Conservation (phyloP, 2,888 invertebrate species). For the Metacarcinus magister region DNA sequence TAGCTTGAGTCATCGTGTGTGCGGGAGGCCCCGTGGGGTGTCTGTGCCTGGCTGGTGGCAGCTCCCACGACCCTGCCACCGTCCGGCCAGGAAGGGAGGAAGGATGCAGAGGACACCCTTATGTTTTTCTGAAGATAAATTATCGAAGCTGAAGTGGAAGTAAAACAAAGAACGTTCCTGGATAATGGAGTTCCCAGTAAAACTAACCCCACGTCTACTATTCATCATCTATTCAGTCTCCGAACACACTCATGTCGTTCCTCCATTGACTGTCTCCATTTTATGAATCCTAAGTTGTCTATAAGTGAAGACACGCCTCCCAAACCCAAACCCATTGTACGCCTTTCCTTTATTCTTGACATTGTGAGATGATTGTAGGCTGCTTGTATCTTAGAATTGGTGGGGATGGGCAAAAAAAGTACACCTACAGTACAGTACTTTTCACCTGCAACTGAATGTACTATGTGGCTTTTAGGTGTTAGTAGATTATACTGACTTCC, state of each 20-base stretch:
- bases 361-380: neutral
- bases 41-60: neutral
- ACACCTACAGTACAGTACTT: neutral
- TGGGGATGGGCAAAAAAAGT: neutral
- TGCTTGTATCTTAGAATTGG: neutral
- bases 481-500: neutral
- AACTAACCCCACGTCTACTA: neutral
- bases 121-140: neutral
- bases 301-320: conserved; percentile 13
- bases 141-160: neutral
- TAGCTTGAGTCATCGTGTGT: conserved; percentile 15
- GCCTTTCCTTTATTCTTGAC: neutral
- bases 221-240: neutral
- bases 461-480: neutral
- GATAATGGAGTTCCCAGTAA: neutral
- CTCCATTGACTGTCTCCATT: neutral
- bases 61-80: neutral
- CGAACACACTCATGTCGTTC: neutral
- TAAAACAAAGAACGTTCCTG: neutral
- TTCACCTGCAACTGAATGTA: neutral
- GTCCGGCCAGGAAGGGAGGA: neutral
- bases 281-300: neutral
- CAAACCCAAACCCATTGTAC: neutral
- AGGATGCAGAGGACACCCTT: conserved; percentile 11
- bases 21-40: neutral